Conservation (phyloP, 2,797 vertebrate species). For the Typhlichthys eigenmanni region DNA sequence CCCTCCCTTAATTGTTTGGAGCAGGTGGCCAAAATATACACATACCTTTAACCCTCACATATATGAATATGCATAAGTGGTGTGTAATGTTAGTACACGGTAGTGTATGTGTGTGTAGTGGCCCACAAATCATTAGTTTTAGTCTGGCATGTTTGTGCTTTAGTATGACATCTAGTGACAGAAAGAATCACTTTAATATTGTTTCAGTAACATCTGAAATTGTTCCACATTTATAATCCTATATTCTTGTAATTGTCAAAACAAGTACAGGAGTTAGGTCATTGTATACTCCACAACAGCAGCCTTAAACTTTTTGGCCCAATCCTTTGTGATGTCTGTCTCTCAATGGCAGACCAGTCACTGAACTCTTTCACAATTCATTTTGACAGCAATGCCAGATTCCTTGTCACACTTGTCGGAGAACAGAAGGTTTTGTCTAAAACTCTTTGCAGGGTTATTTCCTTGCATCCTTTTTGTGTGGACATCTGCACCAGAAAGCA, state of each 20-base stretch:
- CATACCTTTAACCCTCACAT: slow-evolving; percentile 20
- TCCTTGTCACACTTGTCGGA: slow-evolving; percentile 73
- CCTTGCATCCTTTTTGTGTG: slow-evolving; percentile 19
- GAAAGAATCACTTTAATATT: slow-evolving; percentile 9
- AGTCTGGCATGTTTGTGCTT: too few relatives aligned
- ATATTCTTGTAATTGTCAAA: slow-evolving; percentile 32
- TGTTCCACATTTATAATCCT: slow-evolving; percentile 45
- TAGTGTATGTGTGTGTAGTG: too few relatives aligned
- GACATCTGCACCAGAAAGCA: slow-evolving; percentile 44
- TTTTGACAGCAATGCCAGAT: slow-evolving; percentile 72
- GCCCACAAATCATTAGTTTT: too few relatives aligned
- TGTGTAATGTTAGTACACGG: too few relatives aligned
- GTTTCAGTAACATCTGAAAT: slow-evolving; percentile 51
- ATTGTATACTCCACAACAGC: slow-evolving; percentile 28
- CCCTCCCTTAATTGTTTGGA: too few relatives aligned
- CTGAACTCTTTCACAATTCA: slow-evolving; percentile 64
- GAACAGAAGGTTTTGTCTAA: slow-evolving; percentile 25
- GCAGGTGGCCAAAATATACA: too few relatives aligned
- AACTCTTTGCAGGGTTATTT: slow-evolving; percentile 19
- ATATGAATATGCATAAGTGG: slow-evolving; percentile 34
- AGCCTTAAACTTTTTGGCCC: slow-evolving; percentile 20
- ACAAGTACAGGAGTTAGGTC: background rate
- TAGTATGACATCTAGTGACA: too few relatives aligned
- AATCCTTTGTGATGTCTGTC: slow-evolving; percentile 32
- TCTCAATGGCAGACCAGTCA: slow-evolving; percentile 29